Evolutionary conservation across 2,888 invertebrate genomes (phyloP).

Genomic region (Pseudococcus longispinus): DNA sequence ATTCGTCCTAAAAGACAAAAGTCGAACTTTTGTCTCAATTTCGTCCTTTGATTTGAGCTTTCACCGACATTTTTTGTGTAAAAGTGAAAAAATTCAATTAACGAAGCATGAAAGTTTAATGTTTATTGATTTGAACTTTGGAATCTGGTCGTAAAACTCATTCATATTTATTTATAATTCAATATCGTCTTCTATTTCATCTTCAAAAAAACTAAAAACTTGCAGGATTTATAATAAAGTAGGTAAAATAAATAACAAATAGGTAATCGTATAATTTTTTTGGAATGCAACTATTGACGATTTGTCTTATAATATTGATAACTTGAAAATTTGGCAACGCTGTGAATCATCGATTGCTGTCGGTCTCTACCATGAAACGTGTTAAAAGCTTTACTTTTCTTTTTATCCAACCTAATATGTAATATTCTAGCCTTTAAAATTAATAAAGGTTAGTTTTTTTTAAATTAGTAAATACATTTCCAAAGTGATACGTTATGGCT

Average conservation of each 20-base stretch:
- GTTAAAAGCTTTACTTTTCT: conserved; percentile 14
- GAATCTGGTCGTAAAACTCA: too few species aligned
- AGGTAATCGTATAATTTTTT: background rate
- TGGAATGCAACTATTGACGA: too few species aligned
- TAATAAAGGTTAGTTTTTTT: background rate
- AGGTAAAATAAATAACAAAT: background rate
- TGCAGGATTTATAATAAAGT: background rate
- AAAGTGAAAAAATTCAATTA: too few species aligned
- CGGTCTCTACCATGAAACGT: conserved; percentile 31
- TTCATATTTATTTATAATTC: too few species aligned
- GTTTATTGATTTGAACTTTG: too few species aligned
- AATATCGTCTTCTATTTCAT: too few species aligned
- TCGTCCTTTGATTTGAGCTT: too few species aligned
- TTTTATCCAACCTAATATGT: conserved; percentile 14
- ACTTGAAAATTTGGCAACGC: conserved; percentile 9
- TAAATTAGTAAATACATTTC: background rate
- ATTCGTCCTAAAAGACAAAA: too few species aligned
- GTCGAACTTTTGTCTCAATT: too few species aligned
- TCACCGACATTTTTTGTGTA: too few species aligned
- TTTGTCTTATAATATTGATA: background rate
- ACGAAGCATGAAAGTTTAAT: too few species aligned
- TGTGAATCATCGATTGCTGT: conserved; percentile 46
- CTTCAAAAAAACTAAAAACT: too few species aligned
- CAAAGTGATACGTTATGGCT: background rate
- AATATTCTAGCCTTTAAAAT: background rate